Evolutionary conservation across 92 coral and sea anemone species (phyloP).

Genomic region (Bergia sp.): DNA sequence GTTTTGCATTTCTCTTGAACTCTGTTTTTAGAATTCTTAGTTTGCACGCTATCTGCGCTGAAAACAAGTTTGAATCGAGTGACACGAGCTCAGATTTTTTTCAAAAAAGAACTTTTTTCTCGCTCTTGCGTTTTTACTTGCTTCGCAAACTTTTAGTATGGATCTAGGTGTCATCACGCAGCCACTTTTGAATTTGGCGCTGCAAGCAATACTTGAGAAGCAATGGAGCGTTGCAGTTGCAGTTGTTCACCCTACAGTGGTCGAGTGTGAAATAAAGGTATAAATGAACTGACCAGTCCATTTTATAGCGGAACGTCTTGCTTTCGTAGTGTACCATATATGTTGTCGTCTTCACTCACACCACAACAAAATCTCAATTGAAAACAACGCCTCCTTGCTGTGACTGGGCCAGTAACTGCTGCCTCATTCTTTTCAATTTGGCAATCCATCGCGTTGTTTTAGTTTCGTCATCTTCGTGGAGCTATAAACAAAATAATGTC

Average conservation of each 20-base stretch:
- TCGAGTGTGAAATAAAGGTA: background rate
- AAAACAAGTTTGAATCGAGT: too few relatives aligned
- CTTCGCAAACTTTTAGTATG: too few relatives aligned
- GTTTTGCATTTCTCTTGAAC: too few relatives aligned
- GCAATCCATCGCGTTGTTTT: constrained; percentile 94
- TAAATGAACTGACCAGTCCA: background rate
- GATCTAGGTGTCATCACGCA: too few relatives aligned
- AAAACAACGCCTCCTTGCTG: background rate
- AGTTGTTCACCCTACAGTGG: background rate
- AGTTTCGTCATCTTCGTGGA: constrained; percentile 87
- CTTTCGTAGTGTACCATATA: background rate
- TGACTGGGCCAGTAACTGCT: constrained; percentile 71
- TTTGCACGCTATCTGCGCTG: too few relatives aligned
- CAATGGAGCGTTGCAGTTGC: too few relatives aligned
- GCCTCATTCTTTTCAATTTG: constrained; percentile 84
- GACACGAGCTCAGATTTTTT: too few relatives aligned
- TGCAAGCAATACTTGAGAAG: too few relatives aligned
- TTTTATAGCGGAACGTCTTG: background rate
- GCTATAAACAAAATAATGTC: constrained; percentile 53
- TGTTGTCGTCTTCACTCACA: background rate
- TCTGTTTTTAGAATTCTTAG: too few relatives aligned
- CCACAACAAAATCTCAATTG: background rate
- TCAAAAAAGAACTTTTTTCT: too few relatives aligned
- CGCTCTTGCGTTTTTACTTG: too few relatives aligned
- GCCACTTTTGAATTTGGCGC: too few relatives aligned